A percentile compares a stretch with the other conserved stretches of the same genome.
phyloP scores from a whole-genome alignment of 2,888 invertebrate genomes.

The Rotaria sp. region DNA sequence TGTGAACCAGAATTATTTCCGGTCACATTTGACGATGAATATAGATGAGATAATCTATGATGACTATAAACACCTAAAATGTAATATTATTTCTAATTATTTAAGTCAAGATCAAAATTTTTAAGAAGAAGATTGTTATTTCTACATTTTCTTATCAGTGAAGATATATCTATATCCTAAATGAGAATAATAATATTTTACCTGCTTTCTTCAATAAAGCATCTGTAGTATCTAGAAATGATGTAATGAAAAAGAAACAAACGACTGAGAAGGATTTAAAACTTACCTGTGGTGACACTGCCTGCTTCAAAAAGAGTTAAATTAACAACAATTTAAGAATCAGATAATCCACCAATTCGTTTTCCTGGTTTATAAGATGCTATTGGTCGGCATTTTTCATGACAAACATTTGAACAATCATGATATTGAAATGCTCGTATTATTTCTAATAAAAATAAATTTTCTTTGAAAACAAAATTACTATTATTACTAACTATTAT shows the following conservation, averaged over 20 bases:
- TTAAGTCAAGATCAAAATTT: no score
- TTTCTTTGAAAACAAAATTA: background rate
- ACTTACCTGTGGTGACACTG: constrained; percentile 9
- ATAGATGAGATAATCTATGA: background rate
- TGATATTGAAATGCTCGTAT: constrained; percentile 65
- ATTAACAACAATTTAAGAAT: constrained; percentile 25
- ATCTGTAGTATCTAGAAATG: constrained; percentile 19
- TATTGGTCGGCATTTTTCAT: constrained; percentile 71
- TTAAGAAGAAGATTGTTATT: no score
- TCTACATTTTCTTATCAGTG: no score
- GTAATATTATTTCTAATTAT: no score
- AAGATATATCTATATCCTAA: background rate
- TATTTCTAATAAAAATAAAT: background rate
- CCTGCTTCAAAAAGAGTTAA: constrained; percentile 13
- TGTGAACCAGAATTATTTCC: no score
- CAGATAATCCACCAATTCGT: background rate
- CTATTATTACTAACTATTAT: background rate
- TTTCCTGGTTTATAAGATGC: background rate
- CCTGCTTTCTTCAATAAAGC: constrained; percentile 13
- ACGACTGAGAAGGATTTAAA: background rate
- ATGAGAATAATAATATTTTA: background rate
- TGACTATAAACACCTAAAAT: background rate
- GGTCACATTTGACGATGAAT: background rate
- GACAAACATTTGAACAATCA: constrained; percentile 87
- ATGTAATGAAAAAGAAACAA: background rate